Conservation (phyloP, 2,113 vertebrate genomes). For the Tylochromis polylepis region DNA sequence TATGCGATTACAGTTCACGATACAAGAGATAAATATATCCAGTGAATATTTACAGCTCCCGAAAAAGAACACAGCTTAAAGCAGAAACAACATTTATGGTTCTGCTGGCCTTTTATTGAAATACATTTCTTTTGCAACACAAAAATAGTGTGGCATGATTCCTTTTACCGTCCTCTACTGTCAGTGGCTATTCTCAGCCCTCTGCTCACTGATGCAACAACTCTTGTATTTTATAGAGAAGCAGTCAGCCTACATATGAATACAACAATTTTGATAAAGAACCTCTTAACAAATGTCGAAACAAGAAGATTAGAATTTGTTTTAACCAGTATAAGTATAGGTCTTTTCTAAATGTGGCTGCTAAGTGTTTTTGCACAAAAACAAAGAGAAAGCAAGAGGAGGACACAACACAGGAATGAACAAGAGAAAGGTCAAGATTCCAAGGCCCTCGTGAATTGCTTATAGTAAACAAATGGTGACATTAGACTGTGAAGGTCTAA, state of each 20-base stretch:
- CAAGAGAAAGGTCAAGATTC: background rate
- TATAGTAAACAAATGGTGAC: background rate
- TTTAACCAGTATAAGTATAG: background rate
- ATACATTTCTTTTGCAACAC: background rate
- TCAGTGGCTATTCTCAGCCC: background rate
- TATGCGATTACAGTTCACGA: background rate
- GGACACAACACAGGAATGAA: background rate
- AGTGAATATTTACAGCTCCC: background rate
- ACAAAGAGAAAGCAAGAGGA: background rate
- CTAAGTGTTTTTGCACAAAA: background rate
- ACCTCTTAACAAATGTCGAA: background rate
- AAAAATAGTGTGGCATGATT: background rate
- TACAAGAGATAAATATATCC: background rate
- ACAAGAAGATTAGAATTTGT: background rate
- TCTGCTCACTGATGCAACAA: background rate
- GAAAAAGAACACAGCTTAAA: background rate
- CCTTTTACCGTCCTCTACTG: background rate
- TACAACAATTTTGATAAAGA: background rate
- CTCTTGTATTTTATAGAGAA: background rate
- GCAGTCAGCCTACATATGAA: background rate
- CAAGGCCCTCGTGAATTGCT: background rate
- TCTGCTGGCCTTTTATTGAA: background rate
- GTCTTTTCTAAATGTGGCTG: background rate
- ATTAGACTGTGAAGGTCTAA: background rate
- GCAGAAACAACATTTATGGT: background rate